These are phyloP conservation scores for Pterobdella sp. DNA, from an alignment of 2,888 invertebrate species.

Conservation along the genomic window DNA sequence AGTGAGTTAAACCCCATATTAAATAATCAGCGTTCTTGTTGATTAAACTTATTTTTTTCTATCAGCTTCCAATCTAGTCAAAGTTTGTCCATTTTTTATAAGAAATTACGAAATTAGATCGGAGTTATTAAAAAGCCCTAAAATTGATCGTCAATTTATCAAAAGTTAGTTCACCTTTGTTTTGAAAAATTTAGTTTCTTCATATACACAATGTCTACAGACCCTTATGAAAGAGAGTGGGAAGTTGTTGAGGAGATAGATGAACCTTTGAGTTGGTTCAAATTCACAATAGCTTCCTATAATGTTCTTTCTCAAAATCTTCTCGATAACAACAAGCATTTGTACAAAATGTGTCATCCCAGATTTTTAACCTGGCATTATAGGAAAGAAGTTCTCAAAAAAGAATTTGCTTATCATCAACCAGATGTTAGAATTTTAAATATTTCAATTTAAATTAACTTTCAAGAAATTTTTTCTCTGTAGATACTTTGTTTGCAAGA, in stretches of 20 bases:
- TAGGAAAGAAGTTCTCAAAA: slow-evolving; percentile 58
- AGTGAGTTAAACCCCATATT: not conserved
- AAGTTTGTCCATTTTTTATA: not conserved
- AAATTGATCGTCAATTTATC: not conserved
- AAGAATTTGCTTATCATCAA: slow-evolving; percentile 57
- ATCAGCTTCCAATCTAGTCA: not conserved
- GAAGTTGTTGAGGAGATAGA: slow-evolving; percentile 16
- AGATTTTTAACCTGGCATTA: slow-evolving; percentile 63
- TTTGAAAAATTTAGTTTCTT: no score
- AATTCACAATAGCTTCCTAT: slow-evolving; percentile 70
- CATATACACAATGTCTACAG: not conserved
- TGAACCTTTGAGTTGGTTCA: slow-evolving; percentile 35
- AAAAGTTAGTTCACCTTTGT: not conserved
- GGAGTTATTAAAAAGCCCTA: not conserved
- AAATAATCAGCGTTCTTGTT: not conserved
- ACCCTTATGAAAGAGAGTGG: slow-evolving; percentile 21
- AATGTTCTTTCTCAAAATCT: slow-evolving; percentile 80
- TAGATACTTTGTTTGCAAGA: slow-evolving; percentile 83
- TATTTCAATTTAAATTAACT: not conserved
- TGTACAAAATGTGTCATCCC: slow-evolving; percentile 62
- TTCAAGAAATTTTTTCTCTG: slow-evolving; percentile 40
- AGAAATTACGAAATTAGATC: not conserved
- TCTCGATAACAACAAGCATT: slow-evolving; percentile 63
- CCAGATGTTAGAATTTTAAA: slow-evolving; percentile 56
- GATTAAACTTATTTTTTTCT: not conserved